Percentiles rank a stretch among this genome's conserved stretches.
These are phyloP conservation scores for Varecia variegata DNA, from an alignment of 2,797 vertebrate genomes.

Conservation along the genomic window DNA sequence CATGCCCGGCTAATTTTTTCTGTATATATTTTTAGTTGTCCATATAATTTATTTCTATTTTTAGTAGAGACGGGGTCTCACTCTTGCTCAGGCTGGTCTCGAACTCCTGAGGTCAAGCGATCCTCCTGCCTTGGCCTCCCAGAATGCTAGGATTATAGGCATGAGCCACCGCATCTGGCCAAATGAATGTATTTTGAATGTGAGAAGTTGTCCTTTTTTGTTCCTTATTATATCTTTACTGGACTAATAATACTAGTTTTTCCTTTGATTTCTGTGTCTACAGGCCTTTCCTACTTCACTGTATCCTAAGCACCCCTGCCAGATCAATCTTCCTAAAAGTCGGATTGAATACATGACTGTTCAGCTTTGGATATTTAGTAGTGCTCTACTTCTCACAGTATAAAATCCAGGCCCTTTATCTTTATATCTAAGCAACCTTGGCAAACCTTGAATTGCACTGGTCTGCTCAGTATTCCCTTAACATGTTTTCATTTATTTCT, in stretches of 20 bases:
- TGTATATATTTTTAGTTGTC: no score
- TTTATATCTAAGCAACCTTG: background rate
- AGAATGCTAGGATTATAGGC: no score
- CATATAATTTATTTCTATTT: no score
- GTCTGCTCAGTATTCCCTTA: background rate
- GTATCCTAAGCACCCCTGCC: background rate
- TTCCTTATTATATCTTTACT: background rate
- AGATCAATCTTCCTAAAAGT: conserved; percentile 43
- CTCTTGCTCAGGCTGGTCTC: no score
- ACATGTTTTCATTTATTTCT: background rate
- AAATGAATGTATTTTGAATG: background rate
- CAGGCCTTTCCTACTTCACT: background rate
- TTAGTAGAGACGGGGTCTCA: no score
- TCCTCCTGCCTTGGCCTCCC: no score
- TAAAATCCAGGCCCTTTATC: background rate
- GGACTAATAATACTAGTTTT: background rate
- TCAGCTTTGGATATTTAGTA: background rate
- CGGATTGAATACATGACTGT: background rate
- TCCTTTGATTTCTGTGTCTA: background rate
- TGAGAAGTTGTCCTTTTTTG: background rate
- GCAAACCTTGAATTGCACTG: background rate
- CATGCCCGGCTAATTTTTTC: no score
- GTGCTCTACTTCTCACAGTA: background rate
- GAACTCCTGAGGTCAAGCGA: no score
- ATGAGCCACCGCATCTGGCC: no score